Evolutionary conservation across 1,140 invertebrate genomes (phyloP).

Genomic region (Mesaphorura yosii): DNA sequence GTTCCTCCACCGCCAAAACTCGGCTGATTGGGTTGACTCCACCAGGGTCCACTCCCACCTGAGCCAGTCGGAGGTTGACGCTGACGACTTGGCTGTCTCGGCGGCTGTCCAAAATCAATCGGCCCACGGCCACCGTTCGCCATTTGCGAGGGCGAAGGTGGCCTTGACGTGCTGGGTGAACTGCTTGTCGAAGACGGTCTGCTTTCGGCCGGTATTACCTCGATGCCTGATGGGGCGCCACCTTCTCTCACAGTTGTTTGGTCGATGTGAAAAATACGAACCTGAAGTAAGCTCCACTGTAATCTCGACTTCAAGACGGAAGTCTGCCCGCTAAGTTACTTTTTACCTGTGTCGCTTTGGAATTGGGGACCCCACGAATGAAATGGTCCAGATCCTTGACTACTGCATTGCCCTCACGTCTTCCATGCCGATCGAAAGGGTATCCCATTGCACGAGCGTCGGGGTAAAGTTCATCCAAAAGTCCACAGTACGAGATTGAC

Average conservation of each 20-base stretch:
- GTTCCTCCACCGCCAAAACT: no score
- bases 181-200: not conserved
- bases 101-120: no score
- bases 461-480: conserved; percentile 35
- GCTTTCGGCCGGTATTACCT: not conserved
- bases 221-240: not conserved
- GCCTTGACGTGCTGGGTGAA: not conserved
- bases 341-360: conserved; percentile 8
- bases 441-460: conserved; percentile 35
- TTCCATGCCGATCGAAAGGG: conserved; percentile 19
- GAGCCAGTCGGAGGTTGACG: no score
- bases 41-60: no score
- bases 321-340: not conserved
- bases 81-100: no score
- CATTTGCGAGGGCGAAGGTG: no score
- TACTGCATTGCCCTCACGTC: not conserved
- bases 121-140: no score
- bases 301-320: not conserved
- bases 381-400: conserved; percentile 3
- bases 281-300: not conserved
- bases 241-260: not conserved
- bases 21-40: no score
- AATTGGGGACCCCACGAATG: conserved; percentile 1
- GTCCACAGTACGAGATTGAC: conserved; percentile 34
- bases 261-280: not conserved